Conservation (phyloP, 1,140 invertebrate genomes). For the Forficula auricularia region DNA sequence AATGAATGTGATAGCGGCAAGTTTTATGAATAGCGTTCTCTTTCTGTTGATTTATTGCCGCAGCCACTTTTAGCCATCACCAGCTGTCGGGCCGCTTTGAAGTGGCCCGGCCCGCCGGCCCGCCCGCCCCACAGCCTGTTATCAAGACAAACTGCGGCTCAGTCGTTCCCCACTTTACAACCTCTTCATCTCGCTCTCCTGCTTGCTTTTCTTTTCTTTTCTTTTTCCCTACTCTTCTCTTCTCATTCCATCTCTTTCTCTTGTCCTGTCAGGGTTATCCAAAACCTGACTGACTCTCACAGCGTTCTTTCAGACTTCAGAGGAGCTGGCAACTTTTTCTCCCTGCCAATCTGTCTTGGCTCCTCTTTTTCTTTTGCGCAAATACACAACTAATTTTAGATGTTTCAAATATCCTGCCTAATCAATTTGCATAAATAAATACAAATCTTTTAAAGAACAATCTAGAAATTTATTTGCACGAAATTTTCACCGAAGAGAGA, state of each 20-base stretch:
- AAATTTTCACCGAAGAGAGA: no score
- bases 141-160: constrained; percentile 33
- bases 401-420: no score
- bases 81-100: constrained; percentile 24
- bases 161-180: constrained; percentile 28
- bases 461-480: no score
- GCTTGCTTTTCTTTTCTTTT: constrained; percentile 15
- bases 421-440: no score
- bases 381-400: no score
- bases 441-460: no score
- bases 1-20: constrained; percentile 7
- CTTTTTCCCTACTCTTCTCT: constrained; percentile 7
- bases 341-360: no score
- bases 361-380: no score
- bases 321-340: no score
- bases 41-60: constrained; percentile 27
- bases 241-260: not conserved
- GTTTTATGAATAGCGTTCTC: constrained; percentile 7
- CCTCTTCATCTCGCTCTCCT: constrained; percentile 18
- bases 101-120: constrained; percentile 25
- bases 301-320: no score
- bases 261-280: no score
- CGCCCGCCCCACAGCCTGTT: constrained; percentile 21
- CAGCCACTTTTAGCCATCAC: constrained; percentile 32
- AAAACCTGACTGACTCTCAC: no score